Evolutionary conservation across 2,113 vertebrate species (phyloP).

Genomic region (Harpagus bidentatus): DNA sequence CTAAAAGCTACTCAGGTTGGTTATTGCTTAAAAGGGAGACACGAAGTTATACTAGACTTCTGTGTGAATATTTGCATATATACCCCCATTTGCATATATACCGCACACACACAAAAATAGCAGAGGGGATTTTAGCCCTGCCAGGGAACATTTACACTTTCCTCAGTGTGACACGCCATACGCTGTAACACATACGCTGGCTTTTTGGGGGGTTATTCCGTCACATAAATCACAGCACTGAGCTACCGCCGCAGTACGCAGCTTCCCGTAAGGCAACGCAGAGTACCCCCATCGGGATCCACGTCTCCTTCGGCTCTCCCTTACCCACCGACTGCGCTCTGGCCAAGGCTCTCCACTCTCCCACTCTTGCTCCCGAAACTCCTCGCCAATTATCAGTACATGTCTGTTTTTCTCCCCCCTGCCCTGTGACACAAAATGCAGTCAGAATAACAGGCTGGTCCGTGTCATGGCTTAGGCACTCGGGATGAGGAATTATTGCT

Average conservation of each 20-base stretch:
- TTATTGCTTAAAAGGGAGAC: conserved; percentile 28
- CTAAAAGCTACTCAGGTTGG: conserved; percentile 24
- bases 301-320: neutral
- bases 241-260: neutral
- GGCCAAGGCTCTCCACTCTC: neutral
- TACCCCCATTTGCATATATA: neutral
- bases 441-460: neutral
- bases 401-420: neutral
- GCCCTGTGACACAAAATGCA: neutral
- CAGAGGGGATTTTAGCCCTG: neutral
- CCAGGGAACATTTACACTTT: neutral
- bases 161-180: neutral
- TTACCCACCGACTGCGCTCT: neutral
- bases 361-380: neutral
- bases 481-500: neutral
- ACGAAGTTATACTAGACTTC: neutral
- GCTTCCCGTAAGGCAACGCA: neutral
- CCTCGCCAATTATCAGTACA: neutral
- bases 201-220: neutral
- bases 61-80: neutral
- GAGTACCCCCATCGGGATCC: neutral
- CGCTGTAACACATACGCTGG: neutral
- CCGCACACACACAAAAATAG: neutral
- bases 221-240: neutral
- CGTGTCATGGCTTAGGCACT: neutral